These are phyloP conservation scores for Rhipidura dahli DNA, from an alignment of 2,113 vertebrate genomes.

Conservation along the genomic window DNA sequence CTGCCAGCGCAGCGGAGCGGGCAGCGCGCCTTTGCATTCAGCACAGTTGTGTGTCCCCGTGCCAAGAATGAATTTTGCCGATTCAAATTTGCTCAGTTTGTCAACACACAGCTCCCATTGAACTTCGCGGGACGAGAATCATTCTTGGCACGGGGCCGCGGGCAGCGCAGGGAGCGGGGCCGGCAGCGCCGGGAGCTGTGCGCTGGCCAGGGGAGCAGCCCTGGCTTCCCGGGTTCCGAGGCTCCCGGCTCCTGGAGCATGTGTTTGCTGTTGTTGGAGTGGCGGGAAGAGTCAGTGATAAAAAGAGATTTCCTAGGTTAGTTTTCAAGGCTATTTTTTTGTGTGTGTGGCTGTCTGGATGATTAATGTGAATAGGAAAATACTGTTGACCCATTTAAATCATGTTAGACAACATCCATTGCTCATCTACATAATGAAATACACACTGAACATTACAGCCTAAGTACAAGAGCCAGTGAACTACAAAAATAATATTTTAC, in stretches of 20 bases:
- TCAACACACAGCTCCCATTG: slow-evolving; percentile 38
- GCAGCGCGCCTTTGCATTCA: background rate
- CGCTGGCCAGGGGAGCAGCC: background rate
- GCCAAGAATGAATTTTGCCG: slow-evolving; percentile 32
- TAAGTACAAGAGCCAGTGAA: slow-evolving; percentile 62
- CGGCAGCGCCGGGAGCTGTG: background rate
- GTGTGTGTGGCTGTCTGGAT: slow-evolving; percentile 65
- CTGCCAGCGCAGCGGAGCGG: background rate
- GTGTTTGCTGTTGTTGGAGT: background rate
- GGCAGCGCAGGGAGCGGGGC: background rate
- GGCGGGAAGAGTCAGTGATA: background rate
- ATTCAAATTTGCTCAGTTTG: slow-evolving; percentile 41
- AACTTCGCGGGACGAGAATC: background rate
- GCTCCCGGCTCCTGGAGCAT: background rate
- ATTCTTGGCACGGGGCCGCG: slow-evolving; percentile 34
- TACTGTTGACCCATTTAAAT: slow-evolving; percentile 82
- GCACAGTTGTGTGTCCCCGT: background rate
- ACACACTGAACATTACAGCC: slow-evolving; percentile 66
- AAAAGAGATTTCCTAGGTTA: slow-evolving; percentile 61
- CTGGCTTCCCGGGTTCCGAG: background rate
- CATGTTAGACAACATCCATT: slow-evolving; percentile 71
- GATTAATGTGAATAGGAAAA: slow-evolving; percentile 80
- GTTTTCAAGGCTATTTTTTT: slow-evolving; percentile 37
- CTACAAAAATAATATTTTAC: slow-evolving; percentile 70
- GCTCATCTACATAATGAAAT: slow-evolving; percentile 78